Conservation (phyloP, 2,888 invertebrate genomes). For the Pristionchus entomophagus region DNA sequence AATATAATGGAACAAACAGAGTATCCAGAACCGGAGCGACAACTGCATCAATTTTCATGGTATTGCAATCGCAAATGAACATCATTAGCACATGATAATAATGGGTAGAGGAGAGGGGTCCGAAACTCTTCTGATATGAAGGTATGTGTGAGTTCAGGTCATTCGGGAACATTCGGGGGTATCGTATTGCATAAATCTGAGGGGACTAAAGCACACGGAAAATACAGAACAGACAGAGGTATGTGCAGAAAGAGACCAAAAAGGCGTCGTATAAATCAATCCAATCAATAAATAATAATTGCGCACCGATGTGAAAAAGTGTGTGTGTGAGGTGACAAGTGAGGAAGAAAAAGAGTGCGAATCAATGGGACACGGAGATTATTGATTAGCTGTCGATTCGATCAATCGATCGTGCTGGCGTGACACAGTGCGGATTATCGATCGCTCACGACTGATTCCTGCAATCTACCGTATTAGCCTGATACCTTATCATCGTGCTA, state of each 20-base stretch:
- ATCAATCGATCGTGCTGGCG: not conserved
- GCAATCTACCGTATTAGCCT: not conserved
- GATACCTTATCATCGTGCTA: not conserved
- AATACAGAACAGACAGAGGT: not conserved
- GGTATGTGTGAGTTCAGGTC: not conserved
- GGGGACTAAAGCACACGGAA: slow-evolving; percentile 24
- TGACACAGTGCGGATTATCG: not conserved
- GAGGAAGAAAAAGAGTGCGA: too few species aligned
- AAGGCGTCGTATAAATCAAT: not conserved
- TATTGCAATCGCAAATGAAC: too few species aligned
- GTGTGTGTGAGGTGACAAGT: not conserved
- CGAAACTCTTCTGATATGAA: slow-evolving; percentile 17
- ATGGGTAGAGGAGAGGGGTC: not conserved
- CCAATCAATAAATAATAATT: slow-evolving; percentile 30
- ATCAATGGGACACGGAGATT: slow-evolving; percentile 1
- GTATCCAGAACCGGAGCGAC: too few species aligned
- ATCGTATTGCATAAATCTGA: slow-evolving; percentile 23
- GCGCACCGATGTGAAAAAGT: not conserved
- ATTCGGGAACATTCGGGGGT: not conserved
- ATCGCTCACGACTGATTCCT: slow-evolving; percentile 9
- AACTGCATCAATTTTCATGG: too few species aligned
- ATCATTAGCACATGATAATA: too few species aligned
- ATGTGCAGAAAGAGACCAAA: not conserved
- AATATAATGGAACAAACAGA: too few species aligned
- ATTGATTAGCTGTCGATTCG: slow-evolving; percentile 12